Evolutionary conservation across 2,797 vertebrate genomes (phyloP).

Genomic region (Gymnocypris eckloni): DNA sequence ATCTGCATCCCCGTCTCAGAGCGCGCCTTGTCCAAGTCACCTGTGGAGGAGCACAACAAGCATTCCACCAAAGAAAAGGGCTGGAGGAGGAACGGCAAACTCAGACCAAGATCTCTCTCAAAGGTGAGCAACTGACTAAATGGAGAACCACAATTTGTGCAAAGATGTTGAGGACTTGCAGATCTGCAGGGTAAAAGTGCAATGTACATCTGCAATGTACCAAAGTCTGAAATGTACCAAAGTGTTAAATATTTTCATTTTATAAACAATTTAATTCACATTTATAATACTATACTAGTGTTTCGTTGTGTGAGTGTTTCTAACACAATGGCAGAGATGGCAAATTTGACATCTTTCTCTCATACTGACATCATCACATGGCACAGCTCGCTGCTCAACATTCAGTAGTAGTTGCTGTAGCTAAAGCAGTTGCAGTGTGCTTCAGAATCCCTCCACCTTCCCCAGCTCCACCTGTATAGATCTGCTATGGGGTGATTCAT

Average conservation of each 20-base stretch:
- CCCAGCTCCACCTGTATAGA: too few species aligned
- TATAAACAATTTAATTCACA: neutral
- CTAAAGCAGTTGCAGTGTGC: too few species aligned
- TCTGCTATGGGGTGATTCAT: too few species aligned
- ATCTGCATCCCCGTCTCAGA: slow-evolving; percentile 91
- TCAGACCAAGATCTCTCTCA: slow-evolving; percentile 87
- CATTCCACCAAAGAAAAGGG: slow-evolving; percentile 87
- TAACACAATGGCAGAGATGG: neutral
- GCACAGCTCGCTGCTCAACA: too few species aligned
- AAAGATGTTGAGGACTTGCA: neutral
- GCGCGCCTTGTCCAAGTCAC: slow-evolving; percentile 88
- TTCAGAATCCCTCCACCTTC: too few species aligned
- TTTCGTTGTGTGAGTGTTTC: neutral
- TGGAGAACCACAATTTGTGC: neutral
- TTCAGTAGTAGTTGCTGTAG: too few species aligned
- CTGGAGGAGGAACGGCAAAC: slow-evolving; percentile 89
- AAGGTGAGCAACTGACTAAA: slow-evolving; percentile 78
- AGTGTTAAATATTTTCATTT: neutral
- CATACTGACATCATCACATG: too few species aligned
- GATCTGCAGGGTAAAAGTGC: neutral
- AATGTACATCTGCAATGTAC: neutral
- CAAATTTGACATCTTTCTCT: neutral
- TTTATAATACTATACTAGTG: neutral
- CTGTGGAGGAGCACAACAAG: slow-evolving; percentile 87
- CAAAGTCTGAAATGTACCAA: neutral